Percentiles rank a stretch among this genome's conserved stretches.
Evolutionary conservation across 2,113 vertebrate species (phyloP).

Genomic region (Spea multiplicata): DNA sequence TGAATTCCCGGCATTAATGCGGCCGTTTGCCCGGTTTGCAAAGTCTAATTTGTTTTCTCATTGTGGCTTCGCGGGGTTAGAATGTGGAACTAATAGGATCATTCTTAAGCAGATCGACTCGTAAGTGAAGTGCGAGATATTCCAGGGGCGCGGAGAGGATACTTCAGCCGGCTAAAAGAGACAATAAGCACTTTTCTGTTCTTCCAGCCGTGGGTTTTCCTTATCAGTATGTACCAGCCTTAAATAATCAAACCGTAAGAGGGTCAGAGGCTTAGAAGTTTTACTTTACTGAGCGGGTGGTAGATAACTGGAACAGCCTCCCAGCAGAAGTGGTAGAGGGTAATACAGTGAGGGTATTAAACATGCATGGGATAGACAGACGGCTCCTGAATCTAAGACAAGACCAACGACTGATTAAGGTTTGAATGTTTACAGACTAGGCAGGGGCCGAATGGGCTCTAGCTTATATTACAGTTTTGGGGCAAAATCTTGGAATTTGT

Average conservation of each 20-base stretch:
- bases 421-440: no score
- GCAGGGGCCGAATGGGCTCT: no score
- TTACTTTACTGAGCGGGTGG: no score
- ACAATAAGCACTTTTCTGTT: constrained; percentile 62
- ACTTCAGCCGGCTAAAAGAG: constrained; percentile 60
- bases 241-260: neutral
- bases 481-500: neutral
- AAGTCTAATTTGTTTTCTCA: constrained; percentile 70
- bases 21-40: constrained; percentile 64
- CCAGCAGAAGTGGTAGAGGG: no score
- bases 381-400: no score
- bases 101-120: constrained; percentile 65
- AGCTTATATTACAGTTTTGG: neutral
- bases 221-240: constrained; percentile 14
- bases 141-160: constrained; percentile 59
- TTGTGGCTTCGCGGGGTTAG: constrained; percentile 61
- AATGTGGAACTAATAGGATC: constrained; percentile 66
- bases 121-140: constrained; percentile 68
- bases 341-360: no score
- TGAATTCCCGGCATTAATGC: constrained; percentile 68
- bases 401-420: no score
- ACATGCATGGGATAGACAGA: no score
- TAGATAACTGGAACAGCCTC: no score
- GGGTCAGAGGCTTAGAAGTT: no score
- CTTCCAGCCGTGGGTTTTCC: neutral